Evolutionary conservation across 2,888 invertebrate species (phyloP), one percentile per base, ranked within the genome.

Genomic region (Augochlorella aurata): DNA sequence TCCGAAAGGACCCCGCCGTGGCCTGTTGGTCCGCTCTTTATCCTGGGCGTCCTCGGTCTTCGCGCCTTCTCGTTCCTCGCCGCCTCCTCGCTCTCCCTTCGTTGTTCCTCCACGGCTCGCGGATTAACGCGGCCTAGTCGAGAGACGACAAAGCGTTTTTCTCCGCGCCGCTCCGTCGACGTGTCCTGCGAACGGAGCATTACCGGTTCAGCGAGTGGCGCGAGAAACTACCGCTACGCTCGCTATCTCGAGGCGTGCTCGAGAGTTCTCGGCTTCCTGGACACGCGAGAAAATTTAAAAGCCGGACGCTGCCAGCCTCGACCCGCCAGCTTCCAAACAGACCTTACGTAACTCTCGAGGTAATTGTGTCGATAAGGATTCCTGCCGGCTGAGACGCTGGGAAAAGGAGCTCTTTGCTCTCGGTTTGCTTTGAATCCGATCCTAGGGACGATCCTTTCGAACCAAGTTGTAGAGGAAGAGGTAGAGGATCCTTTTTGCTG

Each of bases 1-100:
- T 90, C 91, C 90, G 88, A 91, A 92, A 92, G 90, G 87, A 90
- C 87, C 90, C 24, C 90, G 87, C 87, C 90, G 83, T 77, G 81
- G 29, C 68, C 74, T 68, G 29, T 76, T 67, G 16, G 72, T 44
- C 52, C 65, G 38, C 74, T 78, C 76, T 77, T 81, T 77, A 73
- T 76, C 83, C 78, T 79, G 65, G 82, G 70, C 81, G 77, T 79
- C 29, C 61, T 61, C 61, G 61, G 58, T 58, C 58, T 58, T 63
- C 61, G 61, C 18, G 61, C 29, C 74, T 38, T 38, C 38, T 70
- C 67, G 47, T 61, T 66, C 68, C 75, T 63, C 58, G 38, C 38
- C 69, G 29, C 68, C 14, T 21, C 69, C 7, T 50, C 69, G 14
- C 38, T 10, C 29, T n/a, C 44, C 38, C 63, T 38, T 63, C 63